These are phyloP conservation scores for Karalla daura DNA, from an alignment of 2,797 vertebrate species.

Conservation along the genomic window DNA sequence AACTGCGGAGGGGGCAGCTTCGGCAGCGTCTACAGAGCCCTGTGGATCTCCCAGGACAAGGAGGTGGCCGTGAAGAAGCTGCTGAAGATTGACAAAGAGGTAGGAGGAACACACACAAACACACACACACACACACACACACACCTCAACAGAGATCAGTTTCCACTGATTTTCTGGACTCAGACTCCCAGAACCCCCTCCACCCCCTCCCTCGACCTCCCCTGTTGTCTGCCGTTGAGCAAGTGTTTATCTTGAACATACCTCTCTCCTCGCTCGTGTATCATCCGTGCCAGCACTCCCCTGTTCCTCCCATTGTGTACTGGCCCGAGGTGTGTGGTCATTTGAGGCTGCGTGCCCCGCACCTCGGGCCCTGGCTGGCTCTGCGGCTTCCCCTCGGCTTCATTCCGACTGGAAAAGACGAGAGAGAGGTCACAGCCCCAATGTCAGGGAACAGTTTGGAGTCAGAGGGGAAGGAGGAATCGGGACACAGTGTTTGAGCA, in stretches of 20 bases:
- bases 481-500: slow-evolving; percentile 1
- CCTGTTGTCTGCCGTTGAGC: slow-evolving; percentile 35
- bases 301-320: slow-evolving; percentile 63
- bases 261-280: slow-evolving; percentile 44
- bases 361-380: slow-evolving; percentile 18
- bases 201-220: background rate
- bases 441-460: slow-evolving; percentile 35
- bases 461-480: slow-evolving; percentile 31
- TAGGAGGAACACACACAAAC: slow-evolving; percentile 55
- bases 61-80: slow-evolving; percentile 99
- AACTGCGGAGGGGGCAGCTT: slow-evolving; percentile 98
- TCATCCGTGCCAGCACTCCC: slow-evolving; percentile 55
- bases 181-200: background rate
- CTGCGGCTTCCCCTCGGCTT: too few species aligned
- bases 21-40: slow-evolving; percentile 95
- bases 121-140: slow-evolving; percentile 15
- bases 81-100: slow-evolving; percentile 98
- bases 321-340: slow-evolving; percentile 51
- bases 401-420: too few species aligned
- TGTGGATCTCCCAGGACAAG: slow-evolving; percentile 96
- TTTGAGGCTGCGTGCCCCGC: slow-evolving; percentile 1
- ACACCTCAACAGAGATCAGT: slow-evolving; percentile 13
- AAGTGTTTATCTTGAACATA: slow-evolving; percentile 78
- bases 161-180: slow-evolving; percentile 22
- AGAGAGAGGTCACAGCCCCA: slow-evolving; percentile 24